Percentiles rank a stretch among this genome's conserved stretches.
Evolutionary conservation across 2,113 vertebrate genomes (phyloP).

Genomic region (Chroicocephalus ridibundus): DNA sequence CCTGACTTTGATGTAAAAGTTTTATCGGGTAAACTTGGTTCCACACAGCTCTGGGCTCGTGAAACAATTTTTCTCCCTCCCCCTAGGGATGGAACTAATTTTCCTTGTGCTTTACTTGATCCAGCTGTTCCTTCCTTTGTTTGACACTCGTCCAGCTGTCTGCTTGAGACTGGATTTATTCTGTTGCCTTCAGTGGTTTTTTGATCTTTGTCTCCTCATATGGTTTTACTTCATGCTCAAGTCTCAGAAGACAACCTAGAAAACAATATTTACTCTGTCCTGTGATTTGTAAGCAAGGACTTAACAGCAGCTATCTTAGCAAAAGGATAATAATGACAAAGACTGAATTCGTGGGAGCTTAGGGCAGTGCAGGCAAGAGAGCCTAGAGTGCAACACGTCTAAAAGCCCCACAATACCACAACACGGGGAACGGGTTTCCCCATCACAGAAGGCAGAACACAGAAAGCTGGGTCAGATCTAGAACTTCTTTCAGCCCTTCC

Average conservation of each 20-base stretch:
- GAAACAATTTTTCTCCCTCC: slow-evolving; percentile 33
- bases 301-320: not conserved
- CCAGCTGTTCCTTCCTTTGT: slow-evolving; percentile 61
- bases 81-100: slow-evolving; percentile 61
- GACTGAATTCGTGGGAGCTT: not conserved
- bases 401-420: not conserved
- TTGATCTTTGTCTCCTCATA: slow-evolving; percentile 35
- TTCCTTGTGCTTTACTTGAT: slow-evolving; percentile 50
- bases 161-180: not conserved
- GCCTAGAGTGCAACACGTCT: not conserved
- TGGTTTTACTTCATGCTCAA: slow-evolving; percentile 14
- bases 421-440: not conserved
- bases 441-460: not conserved
- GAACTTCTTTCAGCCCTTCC: not conserved
- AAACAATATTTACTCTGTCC: slow-evolving; percentile 24
- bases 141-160: slow-evolving; percentile 62
- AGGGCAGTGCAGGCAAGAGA: not conserved
- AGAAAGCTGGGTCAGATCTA: not conserved
- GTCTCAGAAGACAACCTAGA: not conserved
- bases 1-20: slow-evolving; percentile 20
- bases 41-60: not conserved
- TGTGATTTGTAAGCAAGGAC: not conserved
- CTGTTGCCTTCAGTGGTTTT: not conserved
- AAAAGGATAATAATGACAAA: not conserved
- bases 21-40: not conserved